These are phyloP conservation scores for Terrapene triunguis DNA, from an alignment of 2,113 vertebrate genomes.

Conservation along the genomic window DNA sequence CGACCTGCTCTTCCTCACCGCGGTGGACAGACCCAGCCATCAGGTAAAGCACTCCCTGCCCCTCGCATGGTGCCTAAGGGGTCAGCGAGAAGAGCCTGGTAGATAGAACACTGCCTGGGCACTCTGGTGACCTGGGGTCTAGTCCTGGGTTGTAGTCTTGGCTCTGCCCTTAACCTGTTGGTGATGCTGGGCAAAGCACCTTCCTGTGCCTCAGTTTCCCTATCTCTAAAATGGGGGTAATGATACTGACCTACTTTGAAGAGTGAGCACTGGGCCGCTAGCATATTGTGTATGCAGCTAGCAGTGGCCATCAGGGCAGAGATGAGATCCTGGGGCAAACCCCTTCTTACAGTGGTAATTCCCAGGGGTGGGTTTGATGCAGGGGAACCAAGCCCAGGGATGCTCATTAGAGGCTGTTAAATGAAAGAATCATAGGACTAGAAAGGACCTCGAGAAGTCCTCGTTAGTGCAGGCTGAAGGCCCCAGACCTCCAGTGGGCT, in stretches of 20 bases:
- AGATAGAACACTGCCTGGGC: not conserved
- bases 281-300: too few species aligned
- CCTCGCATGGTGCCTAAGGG: accelerated
- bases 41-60: conserved; percentile 26
- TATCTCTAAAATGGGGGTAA: not conserved
- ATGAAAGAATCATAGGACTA: too few species aligned
- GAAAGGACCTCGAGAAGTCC: too few species aligned
- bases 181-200: not conserved
- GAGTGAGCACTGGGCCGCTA: too few species aligned
- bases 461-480: not conserved
- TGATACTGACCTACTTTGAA: too few species aligned
- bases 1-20: too few species aligned
- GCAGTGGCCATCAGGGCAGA: too few species aligned
- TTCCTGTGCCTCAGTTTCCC: not conserved
- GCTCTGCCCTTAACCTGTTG: not conserved
- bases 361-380: too few species aligned
- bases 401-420: too few species aligned
- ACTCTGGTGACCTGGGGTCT: not conserved
- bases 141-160: not conserved
- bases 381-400: too few species aligned
- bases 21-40: not conserved
- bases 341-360: too few species aligned
- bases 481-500: not conserved
- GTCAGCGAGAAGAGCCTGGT: not conserved
- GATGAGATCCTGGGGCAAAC: too few species aligned